Percentiles rank a stretch among this genome's conserved stretches.
Conservation (phyloP, 1,140 invertebrate species). For the Drosophila watanabei region DNA sequence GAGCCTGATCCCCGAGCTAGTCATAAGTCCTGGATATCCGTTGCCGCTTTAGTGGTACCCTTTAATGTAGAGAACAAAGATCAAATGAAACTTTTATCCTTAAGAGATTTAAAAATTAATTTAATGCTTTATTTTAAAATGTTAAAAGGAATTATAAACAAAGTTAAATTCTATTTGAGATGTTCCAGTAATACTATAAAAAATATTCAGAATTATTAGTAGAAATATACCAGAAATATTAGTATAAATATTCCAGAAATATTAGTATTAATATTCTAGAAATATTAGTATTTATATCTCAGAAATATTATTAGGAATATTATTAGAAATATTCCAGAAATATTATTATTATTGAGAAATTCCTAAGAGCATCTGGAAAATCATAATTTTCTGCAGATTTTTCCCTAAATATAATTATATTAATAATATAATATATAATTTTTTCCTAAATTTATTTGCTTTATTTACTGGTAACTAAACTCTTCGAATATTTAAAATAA, state of each 20-base stretch:
- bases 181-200: no score
- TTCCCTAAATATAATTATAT: background rate
- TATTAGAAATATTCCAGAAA: no score
- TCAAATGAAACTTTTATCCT: no score
- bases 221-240: no score
- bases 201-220: no score
- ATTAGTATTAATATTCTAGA: no score
- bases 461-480: background rate
- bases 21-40: slow-evolving; percentile 10
- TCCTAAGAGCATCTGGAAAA: no score
- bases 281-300: background rate
- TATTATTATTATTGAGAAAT: background rate
- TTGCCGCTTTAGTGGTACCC: slow-evolving; percentile 10
- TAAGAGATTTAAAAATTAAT: background rate
- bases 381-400: background rate
- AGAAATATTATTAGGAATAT: no score
- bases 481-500: background rate
- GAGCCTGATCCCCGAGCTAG: slow-evolving; percentile 14
- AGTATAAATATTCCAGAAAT: no score
- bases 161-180: background rate
- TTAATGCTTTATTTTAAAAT: background rate
- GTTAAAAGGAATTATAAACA: background rate
- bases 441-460: no score
- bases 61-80: background rate
- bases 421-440: no score